Evolutionary conservation across 2,797 vertebrate genomes (phyloP), one percentile per base, ranked within the genome.

Genomic region (Rhinella marina): DNA sequence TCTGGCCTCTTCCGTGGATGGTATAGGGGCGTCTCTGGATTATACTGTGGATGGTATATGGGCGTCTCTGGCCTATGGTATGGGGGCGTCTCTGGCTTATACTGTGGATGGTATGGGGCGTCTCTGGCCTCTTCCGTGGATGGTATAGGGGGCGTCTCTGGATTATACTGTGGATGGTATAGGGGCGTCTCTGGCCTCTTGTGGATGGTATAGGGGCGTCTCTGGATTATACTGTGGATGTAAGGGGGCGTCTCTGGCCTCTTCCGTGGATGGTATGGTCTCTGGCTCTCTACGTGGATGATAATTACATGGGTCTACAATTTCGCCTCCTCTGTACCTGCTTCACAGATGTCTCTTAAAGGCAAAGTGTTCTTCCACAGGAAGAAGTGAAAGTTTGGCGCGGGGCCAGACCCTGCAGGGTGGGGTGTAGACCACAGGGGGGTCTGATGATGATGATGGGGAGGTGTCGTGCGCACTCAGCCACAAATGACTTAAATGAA

Each of bases 401-500:
- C 32, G 90, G 91, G 90, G 91, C 93, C 93, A 93, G 88, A 89
- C 84, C 19, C 89, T 86, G 78, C 90, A 82, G 85, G 83, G 85
- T 86, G 88, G 88, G 83, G 57, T 23, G 50, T 23, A 12, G 17
- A 6, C n/a, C 4, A 6, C 7, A 75, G 78, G 87, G 52, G 87
- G 90, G 64, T 50, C 48, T 0, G 32, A 5, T 4, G 32, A 4
- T 41, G 32, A n/a, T 5, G 23, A 9, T 27, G 29, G 16, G 56
- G 41, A 73, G 59, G 81, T n/a, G 85, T 80, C 81, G 73, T 90
- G 93, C 94, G 93, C 94, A 91, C 95, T 92, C 92, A 92, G 95
- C 94, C 94, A 94, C 94, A 95, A 95, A 96, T 91, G 94, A 96
- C 95, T 95, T 95, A 50, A 75, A 85, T 19, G 56, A 81, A 94